These are phyloP conservation scores for Pyrrhosoma nymphula DNA, from an alignment of 2,888 invertebrate genomes.

Conservation along the genomic window DNA sequence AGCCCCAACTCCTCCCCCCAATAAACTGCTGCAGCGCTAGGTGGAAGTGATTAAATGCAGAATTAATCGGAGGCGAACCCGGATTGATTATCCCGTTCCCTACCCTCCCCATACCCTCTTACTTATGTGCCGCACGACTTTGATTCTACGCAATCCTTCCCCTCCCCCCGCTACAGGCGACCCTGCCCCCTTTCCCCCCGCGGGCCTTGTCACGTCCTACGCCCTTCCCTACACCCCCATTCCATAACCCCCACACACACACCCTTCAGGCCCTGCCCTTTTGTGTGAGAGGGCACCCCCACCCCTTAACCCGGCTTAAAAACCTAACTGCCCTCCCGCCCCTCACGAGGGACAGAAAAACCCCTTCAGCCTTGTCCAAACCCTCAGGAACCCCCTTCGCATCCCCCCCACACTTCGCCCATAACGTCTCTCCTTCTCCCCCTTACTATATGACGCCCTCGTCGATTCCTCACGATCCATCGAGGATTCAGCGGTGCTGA, in stretches of 20 bases:
- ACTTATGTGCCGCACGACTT: conserved; percentile 51
- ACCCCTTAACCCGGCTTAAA: conserved; percentile 20
- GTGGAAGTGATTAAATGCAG: conserved; percentile 71
- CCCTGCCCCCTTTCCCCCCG: background rate
- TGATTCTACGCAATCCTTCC: background rate
- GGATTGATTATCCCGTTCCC: conserved; percentile 54
- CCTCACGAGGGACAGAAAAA: background rate
- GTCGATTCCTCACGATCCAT: conserved; percentile 12
- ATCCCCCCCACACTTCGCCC: background rate
- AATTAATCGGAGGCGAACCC: conserved; percentile 70
- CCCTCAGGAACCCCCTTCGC: background rate
- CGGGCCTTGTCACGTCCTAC: background rate
- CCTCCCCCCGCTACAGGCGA: background rate
- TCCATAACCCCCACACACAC: background rate
- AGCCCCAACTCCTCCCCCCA: background rate
- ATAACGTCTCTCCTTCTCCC: background rate
- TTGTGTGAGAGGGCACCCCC: background rate
- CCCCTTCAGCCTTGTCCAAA: background rate
- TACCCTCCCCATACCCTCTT: background rate
- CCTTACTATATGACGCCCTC: background rate
- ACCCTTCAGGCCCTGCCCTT: conserved; percentile 23
- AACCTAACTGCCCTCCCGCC: conserved; percentile 1
- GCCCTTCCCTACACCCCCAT: background rate
- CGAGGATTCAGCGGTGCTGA: conserved; percentile 63
- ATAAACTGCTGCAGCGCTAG: conserved; percentile 55